Conservation (phyloP, 2,888 invertebrate genomes). For the Rhogogaster chlorosoma region DNA sequence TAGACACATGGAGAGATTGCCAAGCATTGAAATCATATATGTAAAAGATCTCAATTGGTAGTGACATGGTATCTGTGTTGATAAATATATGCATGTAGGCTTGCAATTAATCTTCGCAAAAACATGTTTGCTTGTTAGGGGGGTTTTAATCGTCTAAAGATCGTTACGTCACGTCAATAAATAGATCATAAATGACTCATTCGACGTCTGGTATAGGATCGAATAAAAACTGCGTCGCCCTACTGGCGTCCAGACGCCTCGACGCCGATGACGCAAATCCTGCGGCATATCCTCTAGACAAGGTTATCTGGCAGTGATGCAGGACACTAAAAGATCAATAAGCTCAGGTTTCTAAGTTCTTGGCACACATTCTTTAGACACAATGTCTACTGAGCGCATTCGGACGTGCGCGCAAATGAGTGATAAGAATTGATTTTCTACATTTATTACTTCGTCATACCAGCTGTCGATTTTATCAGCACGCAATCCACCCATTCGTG, state of each 20-base stretch:
- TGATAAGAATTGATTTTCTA: constrained; percentile 35
- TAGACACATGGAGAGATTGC: not conserved
- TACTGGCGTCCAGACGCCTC: constrained; percentile 56
- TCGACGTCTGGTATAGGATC: not conserved
- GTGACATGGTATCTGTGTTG: not conserved
- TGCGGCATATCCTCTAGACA: constrained; percentile 57
- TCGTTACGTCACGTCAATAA: not conserved
- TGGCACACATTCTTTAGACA: constrained; percentile 33
- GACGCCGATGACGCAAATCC: constrained; percentile 57
- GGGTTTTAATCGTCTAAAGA: not conserved
- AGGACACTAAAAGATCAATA: constrained; percentile 63
- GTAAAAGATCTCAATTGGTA: not conserved
- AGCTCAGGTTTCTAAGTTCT: constrained; percentile 9
- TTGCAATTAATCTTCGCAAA: not conserved
- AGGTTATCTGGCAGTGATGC: constrained; percentile 52
- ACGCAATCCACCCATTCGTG: not conserved
- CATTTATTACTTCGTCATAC: not conserved
- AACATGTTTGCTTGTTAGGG: not conserved
- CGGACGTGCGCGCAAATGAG: not conserved
- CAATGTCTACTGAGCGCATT: not conserved
- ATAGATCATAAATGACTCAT: constrained; percentile 35
- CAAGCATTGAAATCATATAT: no score
- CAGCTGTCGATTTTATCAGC: not conserved
- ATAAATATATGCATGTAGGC: not conserved
- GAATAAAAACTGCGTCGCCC: not conserved